Evolutionary conservation across 2,797 vertebrate genomes (phyloP), one percentile per base, ranked within the genome.

Genomic region (Gadopsis marmoratus): DNA sequence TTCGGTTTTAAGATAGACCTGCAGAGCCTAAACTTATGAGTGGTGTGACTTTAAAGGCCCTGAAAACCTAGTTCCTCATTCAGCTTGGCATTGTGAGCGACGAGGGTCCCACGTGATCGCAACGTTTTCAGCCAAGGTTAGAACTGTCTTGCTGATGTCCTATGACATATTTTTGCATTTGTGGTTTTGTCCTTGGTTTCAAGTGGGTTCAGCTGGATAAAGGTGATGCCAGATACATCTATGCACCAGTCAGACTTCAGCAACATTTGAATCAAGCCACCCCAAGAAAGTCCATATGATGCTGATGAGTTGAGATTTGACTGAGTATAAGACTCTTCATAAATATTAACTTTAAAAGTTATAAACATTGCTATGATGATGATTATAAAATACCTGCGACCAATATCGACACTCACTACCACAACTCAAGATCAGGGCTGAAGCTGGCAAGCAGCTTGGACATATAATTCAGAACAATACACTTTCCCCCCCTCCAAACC

Each of bases 1-100:
- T 29, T 58, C n/a, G 43, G 29, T 73, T 63, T 79, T 26, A 47
- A 59, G 70, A 70, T n/a, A 48, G 65, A 64, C 13, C 23, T 9
- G 6, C 16, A 35, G 33, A 71, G 43, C 13, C 7, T 26, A 23
- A 74, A 41, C 11, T 23, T 14, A 45, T 64, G 33, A 58, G 51
- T 47, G 29, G 8, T 7, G 16, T 2, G 3, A 19, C 26, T 62
- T 55, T 37, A 68, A 73, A 59, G n/a, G 31, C 7, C 58, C 39
- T 0, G 4, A 43, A 21, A 50, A 16, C 19, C 26, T 19, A 10
- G 33, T 69, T 39, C 16, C 43, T 59, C 10, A 65, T 33, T 12
- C 31, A 48, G 51, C 26, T 21, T 55, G 3, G 33, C 26, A 8
- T 31, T 45, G 2, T 5, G 26, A 64, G 50, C 5, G 0, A 58